Evolutionary conservation across 92 coral and sea anemone genomes (phyloP).

Genomic region (Porites cylindrica): DNA sequence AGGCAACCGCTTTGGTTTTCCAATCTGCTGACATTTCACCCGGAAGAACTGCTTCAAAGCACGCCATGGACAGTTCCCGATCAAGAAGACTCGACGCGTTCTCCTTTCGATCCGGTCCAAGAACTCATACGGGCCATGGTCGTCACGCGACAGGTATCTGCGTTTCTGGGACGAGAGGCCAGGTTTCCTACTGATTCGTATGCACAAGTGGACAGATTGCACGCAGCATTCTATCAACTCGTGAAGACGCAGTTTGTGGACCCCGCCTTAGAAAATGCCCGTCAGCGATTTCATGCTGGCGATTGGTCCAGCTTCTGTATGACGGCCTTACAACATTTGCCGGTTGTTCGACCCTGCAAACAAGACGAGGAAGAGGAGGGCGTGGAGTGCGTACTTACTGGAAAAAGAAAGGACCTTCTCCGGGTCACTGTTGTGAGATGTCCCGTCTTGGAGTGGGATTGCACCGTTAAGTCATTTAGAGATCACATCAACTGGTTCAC

Average conservation of each 20-base stretch:
- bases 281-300: background rate
- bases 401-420: background rate
- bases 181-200: background rate
- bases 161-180: background rate
- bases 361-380: background rate
- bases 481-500: background rate
- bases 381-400: background rate
- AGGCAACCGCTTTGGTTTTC: too few relatives aligned
- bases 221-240: background rate
- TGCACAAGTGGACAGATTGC: background rate
- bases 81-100: background rate
- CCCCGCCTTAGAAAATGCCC: background rate
- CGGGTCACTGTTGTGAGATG: constrained; percentile 2
- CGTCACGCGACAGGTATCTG: background rate
- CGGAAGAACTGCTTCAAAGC: background rate
- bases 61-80: background rate
- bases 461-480: background rate
- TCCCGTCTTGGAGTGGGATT: constrained; percentile 1
- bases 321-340: background rate
- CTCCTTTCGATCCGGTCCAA: background rate
- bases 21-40: background rate
- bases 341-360: background rate
- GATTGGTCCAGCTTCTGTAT: background rate
- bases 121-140: constrained; percentile 6
- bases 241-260: background rate